These are phyloP conservation scores for Agrochola circellaris DNA, from an alignment of 2,888 invertebrate species.

Conservation along the genomic window DNA sequence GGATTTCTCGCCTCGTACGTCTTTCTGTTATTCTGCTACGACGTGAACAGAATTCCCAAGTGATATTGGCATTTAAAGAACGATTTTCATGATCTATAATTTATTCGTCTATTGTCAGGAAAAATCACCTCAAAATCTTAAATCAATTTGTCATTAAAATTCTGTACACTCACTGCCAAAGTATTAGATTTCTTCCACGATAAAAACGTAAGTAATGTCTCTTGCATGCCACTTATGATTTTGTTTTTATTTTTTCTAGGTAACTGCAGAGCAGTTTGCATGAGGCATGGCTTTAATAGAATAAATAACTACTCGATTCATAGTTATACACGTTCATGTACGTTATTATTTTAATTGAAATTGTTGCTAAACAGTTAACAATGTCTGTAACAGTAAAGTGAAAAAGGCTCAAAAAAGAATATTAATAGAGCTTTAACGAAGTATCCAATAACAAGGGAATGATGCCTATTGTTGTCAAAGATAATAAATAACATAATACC, in stretches of 20 bases:
- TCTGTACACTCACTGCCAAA: constrained; percentile 55
- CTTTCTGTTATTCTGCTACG: constrained; percentile 44
- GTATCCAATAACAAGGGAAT: constrained; percentile 44
- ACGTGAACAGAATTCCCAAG: constrained; percentile 47
- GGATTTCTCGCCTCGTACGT: constrained; percentile 55
- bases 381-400: constrained; percentile 50
- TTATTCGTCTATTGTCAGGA: constrained; percentile 24
- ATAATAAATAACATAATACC: constrained; percentile 63
- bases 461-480: constrained; percentile 55
- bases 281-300: constrained; percentile 86
- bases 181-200: constrained; percentile 44
- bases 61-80: constrained; percentile 42
- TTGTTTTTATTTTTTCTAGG: constrained; percentile 81
- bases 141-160: constrained; percentile 48
- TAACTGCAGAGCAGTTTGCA: constrained; percentile 84
- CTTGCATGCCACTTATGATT: constrained; percentile 77
- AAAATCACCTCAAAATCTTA: constrained; percentile 26
- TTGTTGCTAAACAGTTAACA: constrained; percentile 32
- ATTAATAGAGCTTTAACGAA: constrained; percentile 56
- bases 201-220: constrained; percentile 62
- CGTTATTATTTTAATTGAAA: constrained; percentile 71
- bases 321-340: constrained; percentile 86
- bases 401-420: constrained; percentile 20
- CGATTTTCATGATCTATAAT: constrained; percentile 10
- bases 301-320: constrained; percentile 81